Evolutionary conservation across 2,113 vertebrate species (phyloP), one percentile per base, ranked within the genome.

Genomic region (Cinclus mexicanus): DNA sequence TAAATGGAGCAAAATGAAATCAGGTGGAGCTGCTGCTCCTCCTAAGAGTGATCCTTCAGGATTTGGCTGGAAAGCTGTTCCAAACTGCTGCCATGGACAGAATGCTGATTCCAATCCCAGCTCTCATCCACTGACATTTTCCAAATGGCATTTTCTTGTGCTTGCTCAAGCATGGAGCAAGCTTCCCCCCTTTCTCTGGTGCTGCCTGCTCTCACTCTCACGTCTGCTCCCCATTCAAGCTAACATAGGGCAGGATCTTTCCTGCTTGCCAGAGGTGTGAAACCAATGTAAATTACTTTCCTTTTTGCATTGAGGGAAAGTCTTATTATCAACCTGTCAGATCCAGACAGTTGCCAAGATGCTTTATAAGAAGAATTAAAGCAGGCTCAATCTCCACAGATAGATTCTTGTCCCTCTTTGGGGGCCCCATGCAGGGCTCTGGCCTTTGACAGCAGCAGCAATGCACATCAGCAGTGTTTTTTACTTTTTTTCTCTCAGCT

Each of bases 221-320:
- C 11, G 28, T 92, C 89, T 85, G 89, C 83, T 97, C 81, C 80
- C 87, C 42, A 9, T 57, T 92, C 88, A 68, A 1, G 1, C 63
- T 55, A 67, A 83, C 4, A 0, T 60, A 67, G 92, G 80, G 93
- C 88, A 92, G 64, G 56, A 96, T 92, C 82, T 77, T 24, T 93
- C 68, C 96, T 86, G 59, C 82, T 96, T 94, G 93, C 89, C 79
- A 93, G 87, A 96, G 93, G 94, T 95, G 93, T 95, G 94, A 97
- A 96, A 89, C 84, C 91, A 94, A 96, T 95, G 93, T 96, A 95
- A 97, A 97, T 95, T 94, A 91, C 95, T 96, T 96, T 95, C 65
- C 72, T n/a, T 94, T 96, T 80, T 93, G 82, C 85, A 71, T 88
- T 28, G 81, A 86, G 52, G 83, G 69, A 87, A 94, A 95, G 87